These are phyloP conservation scores for Trissolcus basalis DNA, from an alignment of 1,140 invertebrate species.

Conservation along the genomic window DNA sequence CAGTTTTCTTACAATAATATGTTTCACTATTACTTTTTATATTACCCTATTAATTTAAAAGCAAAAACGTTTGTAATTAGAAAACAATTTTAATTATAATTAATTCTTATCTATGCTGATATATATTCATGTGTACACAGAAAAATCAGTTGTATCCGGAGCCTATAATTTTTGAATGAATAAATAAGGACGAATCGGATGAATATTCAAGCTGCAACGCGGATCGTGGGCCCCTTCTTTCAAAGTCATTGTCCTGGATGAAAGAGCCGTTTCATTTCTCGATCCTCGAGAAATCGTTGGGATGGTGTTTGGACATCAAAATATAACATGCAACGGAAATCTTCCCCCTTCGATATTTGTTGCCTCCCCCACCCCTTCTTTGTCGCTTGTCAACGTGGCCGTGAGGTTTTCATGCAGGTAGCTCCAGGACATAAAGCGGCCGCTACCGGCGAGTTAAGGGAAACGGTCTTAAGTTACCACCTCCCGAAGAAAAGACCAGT, in stretches of 20 bases:
- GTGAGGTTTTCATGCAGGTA: constrained; percentile 27
- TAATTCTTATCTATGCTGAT: too few relatives aligned
- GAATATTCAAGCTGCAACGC: too few relatives aligned
- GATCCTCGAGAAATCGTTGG: constrained; percentile 24
- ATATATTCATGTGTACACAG: too few relatives aligned
- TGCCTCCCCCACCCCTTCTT: constrained; percentile 19
- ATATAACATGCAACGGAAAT: constrained; percentile 55
- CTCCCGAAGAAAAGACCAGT: constrained; percentile 20
- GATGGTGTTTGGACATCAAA: constrained; percentile 39
- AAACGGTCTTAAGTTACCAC: constrained; percentile 21
- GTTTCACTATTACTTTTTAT: too few relatives aligned
- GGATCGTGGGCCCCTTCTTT: too few relatives aligned
- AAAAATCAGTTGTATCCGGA: too few relatives aligned
- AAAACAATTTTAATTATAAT: too few relatives aligned
- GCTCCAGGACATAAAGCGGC: constrained; percentile 19
- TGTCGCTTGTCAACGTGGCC: constrained; percentile 15
- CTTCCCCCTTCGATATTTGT: constrained; percentile 30
- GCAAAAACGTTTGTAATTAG: too few relatives aligned
- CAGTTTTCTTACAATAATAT: too few relatives aligned
- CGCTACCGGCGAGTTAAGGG: constrained; percentile 10
- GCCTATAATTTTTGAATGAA: too few relatives aligned
- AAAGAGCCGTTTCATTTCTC: constrained; percentile 15
- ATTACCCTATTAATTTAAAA: too few relatives aligned
- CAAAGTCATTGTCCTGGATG: constrained; percentile 16
- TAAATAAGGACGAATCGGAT: too few relatives aligned